Base-by-base conservation (phyloP, 92 coral and sea anemone species). In the Anthopleura xanthogrammica region DNA sequence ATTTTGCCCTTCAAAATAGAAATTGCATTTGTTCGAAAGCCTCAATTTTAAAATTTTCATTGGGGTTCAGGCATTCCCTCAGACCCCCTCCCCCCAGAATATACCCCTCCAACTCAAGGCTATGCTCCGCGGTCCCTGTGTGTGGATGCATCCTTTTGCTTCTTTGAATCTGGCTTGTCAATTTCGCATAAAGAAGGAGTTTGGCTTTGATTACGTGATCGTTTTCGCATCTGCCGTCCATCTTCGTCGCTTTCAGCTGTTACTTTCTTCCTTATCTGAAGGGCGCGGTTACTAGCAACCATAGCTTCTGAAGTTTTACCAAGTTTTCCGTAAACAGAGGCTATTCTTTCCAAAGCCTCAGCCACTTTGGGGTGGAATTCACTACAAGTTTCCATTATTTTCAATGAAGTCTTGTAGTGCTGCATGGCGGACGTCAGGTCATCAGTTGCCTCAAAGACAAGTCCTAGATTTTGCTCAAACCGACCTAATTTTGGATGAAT, bases 351-450 rank as follows among this genome's bases (percentile, higher is more conserved):
- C 19, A 40, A 46, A n/a, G 77, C 23, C 20, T 73, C 77, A 16
- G 77, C 77, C 13, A 73, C 77, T 73, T 73, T 73, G 6, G 77
- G 77, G 77, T 73, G 77, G 12, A 6, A 62, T 62, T 62, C 70
- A 62, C 70, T 36, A 73, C 50, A 73, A 8, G 52, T 46, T 73
- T 39, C 77, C 50, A 40, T 73, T 40, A 46, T 73, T 39, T 39
- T 17, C 40, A 73, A 46, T 7, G 77, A 73, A 5, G 50, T 73
- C 48, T n/a, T 17, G 77, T 73, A 73, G 40, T 73, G 77, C 54
- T n/a, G 50, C 54, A 40, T 73, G 7, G 77, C 77, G 40, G 77
- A 73, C 48, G 7, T 46, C 41, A 73, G 23, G 24, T 73, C 77
- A 19, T 16, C 77, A n/a, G 23, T 73, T 36, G 39, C 77, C 40